Percentiles rank a stretch among this genome's conserved stretches.
Conservation (phyloP, 2,888 invertebrate species). For the Drosophila fulvimacula region DNA sequence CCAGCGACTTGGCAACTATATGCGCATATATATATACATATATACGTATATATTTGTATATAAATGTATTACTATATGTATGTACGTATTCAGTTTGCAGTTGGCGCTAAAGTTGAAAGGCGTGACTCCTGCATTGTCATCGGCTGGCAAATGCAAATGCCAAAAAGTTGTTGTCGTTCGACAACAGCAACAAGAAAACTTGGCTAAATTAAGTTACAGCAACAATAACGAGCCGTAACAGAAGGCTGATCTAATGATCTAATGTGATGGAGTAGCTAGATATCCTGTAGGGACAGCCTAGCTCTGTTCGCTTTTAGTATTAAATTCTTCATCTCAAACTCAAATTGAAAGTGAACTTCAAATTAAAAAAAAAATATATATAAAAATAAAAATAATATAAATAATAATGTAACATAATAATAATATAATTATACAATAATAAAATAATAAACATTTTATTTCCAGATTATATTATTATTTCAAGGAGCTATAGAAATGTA, state of each 20-base stretch:
- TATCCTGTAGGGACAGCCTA: background rate
- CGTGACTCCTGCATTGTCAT: slow-evolving; percentile 55
- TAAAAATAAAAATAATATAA: no score
- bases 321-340: no score
- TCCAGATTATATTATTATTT: no score
- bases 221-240: slow-evolving; percentile 21
- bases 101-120: slow-evolving; percentile 69
- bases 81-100: slow-evolving; percentile 12
- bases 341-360: background rate
- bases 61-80: slow-evolving; percentile 14
- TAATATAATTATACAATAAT: no score
- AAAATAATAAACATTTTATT: no score
- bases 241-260: no score
- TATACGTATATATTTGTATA: slow-evolving; percentile 23
- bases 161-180: slow-evolving; percentile 58
- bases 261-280: background rate
- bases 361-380: no score
- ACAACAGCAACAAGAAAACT: slow-evolving; percentile 44
- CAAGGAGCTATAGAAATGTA: background rate
- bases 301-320: background rate
- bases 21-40: slow-evolving; percentile 17
- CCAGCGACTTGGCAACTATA: slow-evolving; percentile 34
- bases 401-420: no score
- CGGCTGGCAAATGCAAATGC: slow-evolving; percentile 64
- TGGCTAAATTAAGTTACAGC: slow-evolving; percentile 62